Conservation (phyloP, 2,888 invertebrate species). For the Drosophila melanosoma region DNA sequence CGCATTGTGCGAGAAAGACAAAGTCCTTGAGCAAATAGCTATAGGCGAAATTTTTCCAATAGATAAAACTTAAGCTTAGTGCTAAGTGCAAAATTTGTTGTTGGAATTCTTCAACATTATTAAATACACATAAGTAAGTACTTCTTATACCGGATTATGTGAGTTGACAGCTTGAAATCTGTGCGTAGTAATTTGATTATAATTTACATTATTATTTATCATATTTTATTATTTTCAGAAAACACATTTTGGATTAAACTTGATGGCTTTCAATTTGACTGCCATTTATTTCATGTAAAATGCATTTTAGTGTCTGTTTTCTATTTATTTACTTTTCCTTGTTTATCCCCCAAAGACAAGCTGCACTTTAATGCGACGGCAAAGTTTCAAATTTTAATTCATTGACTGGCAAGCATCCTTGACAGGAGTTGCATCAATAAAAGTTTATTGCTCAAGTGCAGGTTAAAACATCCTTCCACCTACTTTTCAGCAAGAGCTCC, state of each 20-base stretch:
- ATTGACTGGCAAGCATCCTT: conserved; percentile 32
- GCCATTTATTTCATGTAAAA: background rate
- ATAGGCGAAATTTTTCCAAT: background rate
- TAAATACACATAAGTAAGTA: background rate
- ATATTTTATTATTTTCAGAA: background rate
- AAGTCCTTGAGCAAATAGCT: background rate
- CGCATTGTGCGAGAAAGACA: conserved; percentile 1
- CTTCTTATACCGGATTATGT: background rate
- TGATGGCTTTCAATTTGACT: background rate
- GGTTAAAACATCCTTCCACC: background rate
- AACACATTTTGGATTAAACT: background rate
- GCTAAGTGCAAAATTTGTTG: background rate
- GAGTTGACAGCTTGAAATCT: background rate
- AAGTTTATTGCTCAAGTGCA: conserved; percentile 47
- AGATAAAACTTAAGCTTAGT: background rate
- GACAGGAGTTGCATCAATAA: conserved; percentile 50
- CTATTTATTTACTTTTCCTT: background rate
- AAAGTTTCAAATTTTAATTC: conserved; percentile 51
- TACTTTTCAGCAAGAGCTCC: background rate
- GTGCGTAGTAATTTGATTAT: background rate
- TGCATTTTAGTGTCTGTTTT: background rate
- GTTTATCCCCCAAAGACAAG: conserved; percentile 8
- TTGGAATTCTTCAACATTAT: background rate
- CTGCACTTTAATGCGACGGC: conserved; percentile 28
- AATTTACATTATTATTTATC: background rate